phyloP scores from a whole-genome alignment of 2,888 invertebrate genomes.

The Pseudococcus longispinus region DNA sequence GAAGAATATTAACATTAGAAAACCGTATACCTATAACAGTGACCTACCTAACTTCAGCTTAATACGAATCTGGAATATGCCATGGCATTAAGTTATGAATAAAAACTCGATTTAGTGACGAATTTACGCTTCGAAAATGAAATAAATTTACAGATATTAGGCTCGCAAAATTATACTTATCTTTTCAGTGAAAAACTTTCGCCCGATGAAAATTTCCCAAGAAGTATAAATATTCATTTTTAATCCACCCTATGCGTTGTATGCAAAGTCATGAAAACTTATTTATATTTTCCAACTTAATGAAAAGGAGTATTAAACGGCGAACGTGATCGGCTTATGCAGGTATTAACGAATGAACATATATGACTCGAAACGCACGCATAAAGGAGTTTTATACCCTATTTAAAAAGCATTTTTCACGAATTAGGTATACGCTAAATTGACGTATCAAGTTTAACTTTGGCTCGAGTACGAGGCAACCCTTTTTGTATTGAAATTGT shows the following conservation, averaged over 20 bases:
- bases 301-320: conserved; percentile 12
- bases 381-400: neutral
- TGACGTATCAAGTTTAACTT: neutral
- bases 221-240: conserved; percentile 24
- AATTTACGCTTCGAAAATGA: neutral
- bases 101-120: conserved; percentile 31
- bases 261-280: conserved; percentile 22
- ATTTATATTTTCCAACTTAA: conserved; percentile 32
- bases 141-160: conserved; percentile 4
- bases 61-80: neutral
- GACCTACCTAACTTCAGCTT: neutral
- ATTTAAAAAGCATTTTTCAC: neutral
- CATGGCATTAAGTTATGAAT: neutral
- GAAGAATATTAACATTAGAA: neutral
- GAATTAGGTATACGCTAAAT: neutral
- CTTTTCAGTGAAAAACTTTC: conserved; percentile 13
- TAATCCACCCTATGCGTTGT: neutral
- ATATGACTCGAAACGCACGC: neutral
- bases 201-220: neutral
- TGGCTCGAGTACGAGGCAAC: neutral
- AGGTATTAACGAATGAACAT: conserved; percentile 27
- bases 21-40: neutral
- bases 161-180: neutral
- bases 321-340: conserved; percentile 26
- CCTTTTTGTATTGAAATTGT: neutral